Evolutionary conservation across 2,888 invertebrate species (phyloP).

Genomic region (Perizoma affinitatum): DNA sequence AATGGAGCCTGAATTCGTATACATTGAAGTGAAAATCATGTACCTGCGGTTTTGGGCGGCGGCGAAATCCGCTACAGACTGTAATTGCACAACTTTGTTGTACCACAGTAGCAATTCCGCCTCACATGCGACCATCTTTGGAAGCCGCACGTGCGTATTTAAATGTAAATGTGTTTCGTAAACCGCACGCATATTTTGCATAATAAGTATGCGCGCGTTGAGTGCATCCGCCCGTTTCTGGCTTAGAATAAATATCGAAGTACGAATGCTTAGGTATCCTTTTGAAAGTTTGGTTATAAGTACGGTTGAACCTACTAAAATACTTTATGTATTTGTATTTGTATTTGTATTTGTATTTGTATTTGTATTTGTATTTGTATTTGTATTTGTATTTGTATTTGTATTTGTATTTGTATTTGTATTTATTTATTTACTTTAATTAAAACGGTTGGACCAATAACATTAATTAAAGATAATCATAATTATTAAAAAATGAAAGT

Average conservation of each 20-base stretch:
- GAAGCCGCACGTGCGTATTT: constrained; percentile 44
- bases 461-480: too few species aligned
- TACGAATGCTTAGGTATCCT: constrained; percentile 7
- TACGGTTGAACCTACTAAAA: too few species aligned
- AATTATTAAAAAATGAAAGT: too few species aligned
- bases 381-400: too few species aligned
- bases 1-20: constrained; percentile 2
- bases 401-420: too few species aligned
- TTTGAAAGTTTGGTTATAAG: neutral
- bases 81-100: constrained; percentile 57
- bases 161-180: constrained; percentile 42
- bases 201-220: constrained; percentile 31
- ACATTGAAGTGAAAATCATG: constrained; percentile 23
- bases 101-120: constrained; percentile 42
- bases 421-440: too few species aligned
- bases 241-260: constrained; percentile 25
- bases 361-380: too few species aligned
- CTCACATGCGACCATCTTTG: constrained; percentile 44
- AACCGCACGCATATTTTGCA: constrained; percentile 37
- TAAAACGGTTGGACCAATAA: too few species aligned
- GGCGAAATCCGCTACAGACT: constrained; percentile 47
- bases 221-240: constrained; percentile 36
- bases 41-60: constrained; percentile 47
- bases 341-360: too few species aligned
- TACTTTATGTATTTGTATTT: too few species aligned